A percentile compares a stretch with the other conserved stretches of the same genome.
phyloP scores from a whole-genome alignment of 2,113 vertebrate species.

The Phycodurus eques region DNA sequence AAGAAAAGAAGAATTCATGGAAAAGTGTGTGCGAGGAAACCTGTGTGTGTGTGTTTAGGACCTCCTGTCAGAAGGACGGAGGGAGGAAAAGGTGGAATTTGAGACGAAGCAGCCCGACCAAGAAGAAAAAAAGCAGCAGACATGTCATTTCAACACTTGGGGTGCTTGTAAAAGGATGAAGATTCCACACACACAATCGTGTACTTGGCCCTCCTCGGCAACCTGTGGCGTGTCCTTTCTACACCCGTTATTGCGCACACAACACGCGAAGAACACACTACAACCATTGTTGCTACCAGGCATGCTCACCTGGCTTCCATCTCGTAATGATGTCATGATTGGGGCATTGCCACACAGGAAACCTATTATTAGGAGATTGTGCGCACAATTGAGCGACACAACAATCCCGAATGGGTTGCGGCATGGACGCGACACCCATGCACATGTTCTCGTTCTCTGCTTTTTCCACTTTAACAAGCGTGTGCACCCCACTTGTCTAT shows the following conservation, averaged over 20 bases:
- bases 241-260: not conserved
- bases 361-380: slow-evolving; percentile 16
- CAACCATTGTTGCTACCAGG: not conserved
- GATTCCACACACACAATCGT: not conserved
- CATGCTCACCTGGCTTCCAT: slow-evolving; percentile 12
- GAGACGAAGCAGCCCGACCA: slow-evolving; percentile 34
- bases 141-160: slow-evolving; percentile 1
- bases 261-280: not conserved
- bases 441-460: not conserved
- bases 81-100: slow-evolving; percentile 47
- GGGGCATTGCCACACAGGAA: slow-evolving; percentile 16
- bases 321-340: slow-evolving; percentile 38
- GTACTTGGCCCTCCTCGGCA: not conserved
- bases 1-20: slow-evolving; percentile 41
- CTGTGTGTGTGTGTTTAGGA: slow-evolving; percentile 8
- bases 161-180: not conserved
- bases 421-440: too few species aligned
- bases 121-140: slow-evolving; percentile 21
- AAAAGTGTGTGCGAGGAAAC: slow-evolving; percentile 18
- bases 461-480: not conserved
- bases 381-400: slow-evolving; percentile 10
- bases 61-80: slow-evolving; percentile 29
- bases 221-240: slow-evolving; percentile 3
- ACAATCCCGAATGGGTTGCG: slow-evolving; percentile 43
- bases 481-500: not conserved